Conservation (phyloP, 2,888 invertebrate genomes). For the Xiphydria camelus region DNA sequence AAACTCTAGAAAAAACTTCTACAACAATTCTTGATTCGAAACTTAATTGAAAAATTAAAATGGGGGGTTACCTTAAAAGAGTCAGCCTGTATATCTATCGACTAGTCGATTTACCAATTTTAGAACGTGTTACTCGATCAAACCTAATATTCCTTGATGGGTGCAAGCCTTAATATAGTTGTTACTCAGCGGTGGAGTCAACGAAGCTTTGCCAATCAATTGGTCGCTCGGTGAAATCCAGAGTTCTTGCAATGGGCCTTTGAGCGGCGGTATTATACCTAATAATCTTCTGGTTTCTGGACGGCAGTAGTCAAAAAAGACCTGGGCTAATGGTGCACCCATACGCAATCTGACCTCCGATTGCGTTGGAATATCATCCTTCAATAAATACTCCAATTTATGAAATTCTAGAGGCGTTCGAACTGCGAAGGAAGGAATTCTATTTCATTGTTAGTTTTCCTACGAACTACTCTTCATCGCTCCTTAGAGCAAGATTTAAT, state of each 20-base stretch:
- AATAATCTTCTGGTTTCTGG: conserved; percentile 28
- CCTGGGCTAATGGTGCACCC: conserved; percentile 33
- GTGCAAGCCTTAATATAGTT: conserved; percentile 32
- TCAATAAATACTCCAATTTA: conserved; percentile 1
- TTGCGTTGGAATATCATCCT: conserved; percentile 24
- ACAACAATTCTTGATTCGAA: no score
- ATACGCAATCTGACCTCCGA: conserved; percentile 31
- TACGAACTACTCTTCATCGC: no score
- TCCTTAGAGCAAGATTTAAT: no score
- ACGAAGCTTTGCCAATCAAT: conserved; percentile 25
- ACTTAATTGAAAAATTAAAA: no score
- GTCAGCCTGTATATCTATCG: no score
- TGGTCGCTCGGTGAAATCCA: conserved; percentile 39
- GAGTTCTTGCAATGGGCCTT: conserved; percentile 28
- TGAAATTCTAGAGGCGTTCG: background rate
- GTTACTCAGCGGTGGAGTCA: conserved; percentile 21
- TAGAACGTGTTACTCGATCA: no score
- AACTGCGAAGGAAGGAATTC: background rate
- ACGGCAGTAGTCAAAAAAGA: conserved; percentile 34
- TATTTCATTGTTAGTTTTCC: no score
- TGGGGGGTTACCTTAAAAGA: no score
- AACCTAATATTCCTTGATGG: conserved; percentile 40
- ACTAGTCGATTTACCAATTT: background rate
- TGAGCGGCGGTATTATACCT: conserved; percentile 29
- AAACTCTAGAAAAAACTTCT: no score